phyloP scores from a whole-genome alignment of 2,113 vertebrate species.

The Eudorcas thomsonii region DNA sequence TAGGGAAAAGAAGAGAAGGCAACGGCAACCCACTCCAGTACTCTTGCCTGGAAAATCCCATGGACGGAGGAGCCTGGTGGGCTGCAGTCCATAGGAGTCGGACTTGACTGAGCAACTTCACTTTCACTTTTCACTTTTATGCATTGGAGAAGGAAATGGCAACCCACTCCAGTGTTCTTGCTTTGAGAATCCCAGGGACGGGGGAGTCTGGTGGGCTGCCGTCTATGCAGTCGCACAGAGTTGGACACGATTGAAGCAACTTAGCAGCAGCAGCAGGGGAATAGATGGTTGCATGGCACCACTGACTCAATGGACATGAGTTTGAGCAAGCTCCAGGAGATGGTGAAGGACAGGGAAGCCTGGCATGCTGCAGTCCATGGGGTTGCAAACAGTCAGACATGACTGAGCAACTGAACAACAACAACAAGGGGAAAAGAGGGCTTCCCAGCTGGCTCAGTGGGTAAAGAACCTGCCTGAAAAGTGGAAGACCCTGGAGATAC shows the following conservation, averaged over 20 bases:
- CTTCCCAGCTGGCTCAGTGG: background rate
- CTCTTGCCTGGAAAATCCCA: too few species aligned
- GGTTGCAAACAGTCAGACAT: background rate
- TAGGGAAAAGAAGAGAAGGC: too few species aligned
- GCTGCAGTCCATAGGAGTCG: too few species aligned
- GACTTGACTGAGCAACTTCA: rapidly evolving
- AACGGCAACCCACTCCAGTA: too few species aligned
- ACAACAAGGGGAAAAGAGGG: background rate
- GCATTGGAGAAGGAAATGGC: too few species aligned
- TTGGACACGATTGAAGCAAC: rapidly evolving
- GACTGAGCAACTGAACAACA: background rate
- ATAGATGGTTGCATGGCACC: background rate
- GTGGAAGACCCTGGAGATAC: background rate
- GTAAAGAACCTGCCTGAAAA: background rate
- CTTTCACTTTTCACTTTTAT: too few species aligned
- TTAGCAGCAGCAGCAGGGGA: too few species aligned
- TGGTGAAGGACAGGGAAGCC: background rate
- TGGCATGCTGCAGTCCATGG: background rate
- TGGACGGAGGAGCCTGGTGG: too few species aligned
- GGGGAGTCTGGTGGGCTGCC: too few species aligned
- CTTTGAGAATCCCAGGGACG: too few species aligned
- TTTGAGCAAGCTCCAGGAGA: background rate
- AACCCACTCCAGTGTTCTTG: too few species aligned
- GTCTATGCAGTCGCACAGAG: too few species aligned
- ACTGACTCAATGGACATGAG: background rate